A percentile compares a stretch with the other conserved stretches of the same genome.
These are phyloP conservation scores for Lepidurus packardi DNA, from an alignment of 1,140 invertebrate species.

Conservation along the genomic window DNA sequence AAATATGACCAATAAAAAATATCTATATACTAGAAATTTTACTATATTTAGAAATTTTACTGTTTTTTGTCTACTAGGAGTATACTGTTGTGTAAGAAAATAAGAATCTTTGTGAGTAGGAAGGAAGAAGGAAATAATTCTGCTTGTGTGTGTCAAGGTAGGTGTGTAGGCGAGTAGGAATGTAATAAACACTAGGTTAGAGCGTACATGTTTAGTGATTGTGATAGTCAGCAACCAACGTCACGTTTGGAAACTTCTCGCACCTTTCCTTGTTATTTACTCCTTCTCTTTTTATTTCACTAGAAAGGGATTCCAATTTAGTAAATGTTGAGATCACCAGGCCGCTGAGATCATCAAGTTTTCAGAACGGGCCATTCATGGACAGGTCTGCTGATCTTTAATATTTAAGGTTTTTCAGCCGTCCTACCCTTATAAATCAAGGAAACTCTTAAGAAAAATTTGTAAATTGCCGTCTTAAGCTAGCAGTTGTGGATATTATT, in stretches of 20 bases:
- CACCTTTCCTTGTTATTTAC: neutral
- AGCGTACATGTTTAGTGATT: neutral
- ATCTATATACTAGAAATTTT: too few relatives aligned
- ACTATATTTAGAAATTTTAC: too few relatives aligned
- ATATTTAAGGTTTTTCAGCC: neutral
- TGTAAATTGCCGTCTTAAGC: neutral
- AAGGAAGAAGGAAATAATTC: neutral
- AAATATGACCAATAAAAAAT: too few relatives aligned
- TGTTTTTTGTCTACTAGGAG: too few relatives aligned
- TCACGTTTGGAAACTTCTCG: neutral
- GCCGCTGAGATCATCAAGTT: slow-evolving; percentile 18
- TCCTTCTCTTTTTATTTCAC: neutral
- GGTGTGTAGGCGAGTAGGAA: neutral
- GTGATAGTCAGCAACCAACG: neutral
- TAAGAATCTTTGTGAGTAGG: too few relatives aligned
- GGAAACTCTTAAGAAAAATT: neutral
- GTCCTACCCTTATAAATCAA: slow-evolving; percentile 8
- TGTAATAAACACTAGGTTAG: neutral
- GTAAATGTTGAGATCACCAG: slow-evolving; percentile 21
- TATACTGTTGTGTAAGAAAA: too few relatives aligned
- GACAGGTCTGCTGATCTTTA: neutral
- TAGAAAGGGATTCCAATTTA: slow-evolving; percentile 15
- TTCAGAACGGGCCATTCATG: slow-evolving; percentile 7
- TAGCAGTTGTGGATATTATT: neutral
- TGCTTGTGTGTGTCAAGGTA: neutral